Evolutionary conservation across 2,113 vertebrate species (phyloP), one percentile per base, ranked within the genome.

Genomic region (Passer montanus): DNA sequence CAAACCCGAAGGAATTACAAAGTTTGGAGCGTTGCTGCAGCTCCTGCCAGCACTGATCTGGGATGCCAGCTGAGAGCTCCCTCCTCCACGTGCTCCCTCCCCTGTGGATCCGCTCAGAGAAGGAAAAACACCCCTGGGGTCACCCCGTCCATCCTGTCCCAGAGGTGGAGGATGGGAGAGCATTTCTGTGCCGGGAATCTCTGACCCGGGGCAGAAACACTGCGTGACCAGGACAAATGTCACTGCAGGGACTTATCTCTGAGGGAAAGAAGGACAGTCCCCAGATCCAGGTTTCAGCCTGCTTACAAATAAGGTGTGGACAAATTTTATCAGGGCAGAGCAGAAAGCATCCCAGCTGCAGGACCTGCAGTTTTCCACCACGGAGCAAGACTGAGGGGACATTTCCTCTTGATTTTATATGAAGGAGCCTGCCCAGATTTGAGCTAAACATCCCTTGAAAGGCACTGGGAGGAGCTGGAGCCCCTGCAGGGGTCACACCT

Each of bases 1-100:
- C 44, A 84, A 90, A 83, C 70, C 85, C 8, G 18, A 31, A 91
- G 77, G 86, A 89, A 95, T 95, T 88, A 19, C 43, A 33, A 93
- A 73, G 68, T 92, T 73, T 92, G 83, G 55, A 39, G 91, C 64
- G 52, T 81, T 96, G 80, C 24, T 78, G 63, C 84, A 55, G 69
- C 22, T 19, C 78, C 89, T 82, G 66, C 3, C 39, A 53, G 50
- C 41, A 1, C 81, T 75, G 74, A 28, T 44, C 27, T 1, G 2
- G 55, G 87, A 11, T 89, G n/a, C 63, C 87, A 73, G 87, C 80
- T 56, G 81, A 43, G 78, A 43, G 10, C 70, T 69, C 35, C 1
- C 66, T 69, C 84, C 69, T 47, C 78, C 79, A 35, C 30, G 1
- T 0, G 1, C 52, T 92, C 74, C 50, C 2, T 0, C 35, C 39